These are phyloP conservation scores for Linnaemya vulpina DNA, from an alignment of 2,888 invertebrate species.

Conservation along the genomic window DNA sequence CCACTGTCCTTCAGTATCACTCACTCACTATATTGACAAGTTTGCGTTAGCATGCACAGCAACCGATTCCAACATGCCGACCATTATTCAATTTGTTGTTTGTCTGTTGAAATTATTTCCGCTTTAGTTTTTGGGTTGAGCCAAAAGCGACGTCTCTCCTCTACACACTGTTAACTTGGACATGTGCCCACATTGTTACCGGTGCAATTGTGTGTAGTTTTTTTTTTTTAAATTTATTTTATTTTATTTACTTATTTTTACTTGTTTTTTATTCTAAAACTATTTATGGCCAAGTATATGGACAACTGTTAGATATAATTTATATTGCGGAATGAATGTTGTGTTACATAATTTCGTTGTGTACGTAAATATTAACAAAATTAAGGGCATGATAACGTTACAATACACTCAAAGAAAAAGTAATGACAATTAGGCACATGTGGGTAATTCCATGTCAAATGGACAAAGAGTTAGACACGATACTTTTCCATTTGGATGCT, in stretches of 20 bases:
- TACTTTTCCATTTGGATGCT: too few species aligned
- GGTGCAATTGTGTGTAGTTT: constrained; percentile 39
- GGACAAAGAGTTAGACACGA: too few species aligned
- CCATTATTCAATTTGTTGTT: constrained; percentile 63
- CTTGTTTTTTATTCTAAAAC: not conserved
- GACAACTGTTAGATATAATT: constrained; percentile 55
- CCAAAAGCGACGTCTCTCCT: constrained; percentile 17
- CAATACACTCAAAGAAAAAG: constrained; percentile 14
- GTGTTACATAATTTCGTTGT: constrained; percentile 62
- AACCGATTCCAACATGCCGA: constrained; percentile 38
- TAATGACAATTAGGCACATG: too few species aligned
- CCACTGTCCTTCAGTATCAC: too few species aligned
- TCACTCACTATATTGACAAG: not conserved
- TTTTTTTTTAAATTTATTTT: too few species aligned
- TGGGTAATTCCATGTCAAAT: too few species aligned
- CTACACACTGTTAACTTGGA: constrained; percentile 56
- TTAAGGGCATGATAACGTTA: not conserved
- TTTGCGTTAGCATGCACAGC: constrained; percentile 16
- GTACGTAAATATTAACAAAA: not conserved
- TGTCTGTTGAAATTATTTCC: constrained; percentile 65
- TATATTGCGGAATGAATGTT: constrained; percentile 50
- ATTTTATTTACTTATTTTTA: too few species aligned
- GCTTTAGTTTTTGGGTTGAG: constrained; percentile 52
- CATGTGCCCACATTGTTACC: constrained; percentile 68
- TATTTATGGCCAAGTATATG: constrained; percentile 27